Evolutionary conservation across 2,113 vertebrate genomes (phyloP).

Genomic region (Procapra przewalskii): DNA sequence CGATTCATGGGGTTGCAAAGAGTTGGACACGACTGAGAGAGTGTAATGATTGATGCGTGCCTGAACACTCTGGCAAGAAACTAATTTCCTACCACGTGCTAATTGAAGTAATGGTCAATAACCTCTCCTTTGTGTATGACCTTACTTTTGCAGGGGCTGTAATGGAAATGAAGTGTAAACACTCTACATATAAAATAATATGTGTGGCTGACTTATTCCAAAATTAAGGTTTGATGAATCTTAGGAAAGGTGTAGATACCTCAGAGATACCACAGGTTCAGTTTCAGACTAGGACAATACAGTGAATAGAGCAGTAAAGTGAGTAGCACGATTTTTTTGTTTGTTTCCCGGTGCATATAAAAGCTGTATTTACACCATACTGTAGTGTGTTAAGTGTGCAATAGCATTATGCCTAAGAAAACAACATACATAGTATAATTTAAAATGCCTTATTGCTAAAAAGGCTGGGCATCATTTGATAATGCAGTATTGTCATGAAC

Average conservation of each 20-base stretch:
- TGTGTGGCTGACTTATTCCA: not conserved
- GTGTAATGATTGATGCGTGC: not conserved
- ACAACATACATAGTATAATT: not conserved
- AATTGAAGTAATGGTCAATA: not conserved
- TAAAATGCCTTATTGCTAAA: not conserved
- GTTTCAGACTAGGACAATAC: not conserved
- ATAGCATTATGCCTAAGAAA: not conserved
- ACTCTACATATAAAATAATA: not conserved
- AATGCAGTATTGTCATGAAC: not conserved
- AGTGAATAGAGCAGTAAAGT: not conserved
- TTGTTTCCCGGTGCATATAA: not conserved
- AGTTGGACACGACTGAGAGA: rapidly evolving
- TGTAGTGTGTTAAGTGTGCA: not conserved
- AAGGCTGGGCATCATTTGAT: not conserved
- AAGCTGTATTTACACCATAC: not conserved
- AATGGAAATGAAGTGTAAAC: not conserved
- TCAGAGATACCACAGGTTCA: not conserved
- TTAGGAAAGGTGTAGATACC: not conserved
- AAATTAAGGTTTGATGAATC: not conserved
- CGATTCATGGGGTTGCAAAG: rapidly evolving
- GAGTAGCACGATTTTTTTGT: not conserved
- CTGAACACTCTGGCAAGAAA: not conserved
- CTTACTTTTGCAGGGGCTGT: not conserved
- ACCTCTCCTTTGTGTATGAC: not conserved
- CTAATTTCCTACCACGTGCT: not conserved